A percentile compares a stretch with the other conserved stretches of the same genome.
Evolutionary conservation across 2,797 vertebrate genomes (phyloP).

Genomic region (Oreochromis mossambicus): DNA sequence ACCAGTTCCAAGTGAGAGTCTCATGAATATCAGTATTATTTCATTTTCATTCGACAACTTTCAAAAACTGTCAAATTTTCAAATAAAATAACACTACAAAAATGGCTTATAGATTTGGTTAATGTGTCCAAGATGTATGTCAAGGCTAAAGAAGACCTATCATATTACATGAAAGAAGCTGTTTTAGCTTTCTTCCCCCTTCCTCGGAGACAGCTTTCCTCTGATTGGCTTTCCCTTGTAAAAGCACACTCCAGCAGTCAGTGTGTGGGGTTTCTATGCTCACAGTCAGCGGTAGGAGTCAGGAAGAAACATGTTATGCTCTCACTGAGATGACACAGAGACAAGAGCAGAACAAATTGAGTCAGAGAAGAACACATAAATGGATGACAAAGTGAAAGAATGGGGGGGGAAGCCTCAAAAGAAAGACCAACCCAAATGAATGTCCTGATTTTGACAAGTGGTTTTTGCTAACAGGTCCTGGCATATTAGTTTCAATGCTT

Average conservation of each 20-base stretch:
- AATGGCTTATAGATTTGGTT: neutral
- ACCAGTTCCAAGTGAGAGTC: neutral
- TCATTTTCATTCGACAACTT: neutral
- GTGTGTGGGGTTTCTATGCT: neutral
- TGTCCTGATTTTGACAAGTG: neutral
- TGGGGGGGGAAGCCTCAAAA: accelerated
- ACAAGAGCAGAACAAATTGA: neutral
- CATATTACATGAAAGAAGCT: neutral
- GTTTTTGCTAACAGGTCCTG: neutral
- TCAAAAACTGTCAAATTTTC: accelerated
- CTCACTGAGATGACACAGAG: neutral
- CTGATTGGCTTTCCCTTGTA: neutral
- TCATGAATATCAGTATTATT: neutral
- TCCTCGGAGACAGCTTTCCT: accelerated
- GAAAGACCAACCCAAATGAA: accelerated
- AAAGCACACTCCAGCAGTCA: neutral
- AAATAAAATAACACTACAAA: neutral
- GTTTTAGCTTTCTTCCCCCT: neutral
- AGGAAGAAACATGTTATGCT: neutral
- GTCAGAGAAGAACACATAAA: neutral
- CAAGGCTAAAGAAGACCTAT: neutral
- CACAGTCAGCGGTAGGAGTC: neutral
- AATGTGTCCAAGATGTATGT: accelerated
- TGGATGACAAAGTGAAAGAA: neutral
- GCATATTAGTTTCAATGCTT: neutral